Evolutionary conservation across 2,113 vertebrate genomes (phyloP).

Genomic region (Paralichthys olivaceus): DNA sequence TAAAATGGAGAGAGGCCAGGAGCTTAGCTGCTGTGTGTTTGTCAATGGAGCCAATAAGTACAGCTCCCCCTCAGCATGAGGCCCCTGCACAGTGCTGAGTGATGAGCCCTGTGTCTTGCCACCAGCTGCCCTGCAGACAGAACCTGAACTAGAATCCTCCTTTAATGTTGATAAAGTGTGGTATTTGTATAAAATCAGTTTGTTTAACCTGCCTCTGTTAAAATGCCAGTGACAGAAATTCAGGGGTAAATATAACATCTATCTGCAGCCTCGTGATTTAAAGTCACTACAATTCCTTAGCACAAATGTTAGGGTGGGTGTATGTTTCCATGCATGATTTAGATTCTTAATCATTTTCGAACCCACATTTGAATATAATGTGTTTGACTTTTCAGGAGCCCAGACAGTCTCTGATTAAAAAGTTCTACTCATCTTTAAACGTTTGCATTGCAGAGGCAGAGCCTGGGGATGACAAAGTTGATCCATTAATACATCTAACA

Average conservation of each 20-base stretch:
- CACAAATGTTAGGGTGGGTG: background rate
- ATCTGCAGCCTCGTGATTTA: slow-evolving; percentile 17
- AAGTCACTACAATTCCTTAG: background rate
- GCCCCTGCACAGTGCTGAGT: slow-evolving; percentile 23
- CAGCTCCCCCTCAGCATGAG: slow-evolving; percentile 32
- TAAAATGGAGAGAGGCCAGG: slow-evolving; percentile 33
- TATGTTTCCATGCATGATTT: slow-evolving; percentile 27
- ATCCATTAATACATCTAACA: background rate
- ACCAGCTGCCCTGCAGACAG: slow-evolving; percentile 22
- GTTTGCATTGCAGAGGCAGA: background rate
- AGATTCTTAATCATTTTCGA: slow-evolving; percentile 38
- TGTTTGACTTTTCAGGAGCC: slow-evolving; percentile 53
- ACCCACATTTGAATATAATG: slow-evolving; percentile 32
- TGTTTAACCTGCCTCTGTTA: slow-evolving; percentile 6
- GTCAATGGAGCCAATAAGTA: slow-evolving; percentile 31
- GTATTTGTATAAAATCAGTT: slow-evolving; percentile 11
- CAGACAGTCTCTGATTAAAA: slow-evolving; percentile 27
- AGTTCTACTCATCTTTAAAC: background rate
- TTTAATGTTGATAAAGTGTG: slow-evolving; percentile 24
- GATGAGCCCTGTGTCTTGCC: slow-evolving; percentile 38
- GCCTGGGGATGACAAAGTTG: background rate
- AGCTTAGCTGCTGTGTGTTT: slow-evolving; percentile 19
- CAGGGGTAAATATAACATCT: background rate
- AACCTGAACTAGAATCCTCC: slow-evolving; percentile 38
- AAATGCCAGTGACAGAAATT: background rate